phyloP scores from a whole-genome alignment of 35 echinoderm and acorn worm genomes.

The Patiria miniata region DNA sequence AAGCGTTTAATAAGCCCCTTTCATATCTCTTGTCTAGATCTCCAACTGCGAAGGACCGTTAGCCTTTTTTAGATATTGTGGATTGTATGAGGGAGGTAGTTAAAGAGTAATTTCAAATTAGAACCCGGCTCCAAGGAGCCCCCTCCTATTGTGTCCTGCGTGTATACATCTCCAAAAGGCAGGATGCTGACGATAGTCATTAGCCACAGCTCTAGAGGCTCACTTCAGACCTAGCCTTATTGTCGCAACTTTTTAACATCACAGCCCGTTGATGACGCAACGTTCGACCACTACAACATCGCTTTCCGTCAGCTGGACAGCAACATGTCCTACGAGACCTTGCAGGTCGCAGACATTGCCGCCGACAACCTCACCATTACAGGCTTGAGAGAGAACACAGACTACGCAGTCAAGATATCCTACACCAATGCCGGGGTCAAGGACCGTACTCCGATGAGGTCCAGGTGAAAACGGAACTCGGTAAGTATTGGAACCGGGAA shows the following conservation, averaged over 20 bases:
- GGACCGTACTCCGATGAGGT: constrained; percentile 46
- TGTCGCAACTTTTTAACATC: neutral
- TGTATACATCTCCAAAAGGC: no score
- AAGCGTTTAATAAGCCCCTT: no score
- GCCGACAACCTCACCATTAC: constrained; percentile 41
- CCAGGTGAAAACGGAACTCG: constrained; percentile 13
- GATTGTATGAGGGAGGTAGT: no score
- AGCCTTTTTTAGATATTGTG: no score
- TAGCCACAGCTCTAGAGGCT: no score
- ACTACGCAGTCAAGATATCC: constrained; percentile 65
- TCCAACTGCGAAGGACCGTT: no score
- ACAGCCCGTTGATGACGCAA: constrained; percentile 41
- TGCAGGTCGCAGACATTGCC: constrained; percentile 27
- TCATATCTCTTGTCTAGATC: no score
- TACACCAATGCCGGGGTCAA: constrained; percentile 57
- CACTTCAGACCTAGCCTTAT: neutral
- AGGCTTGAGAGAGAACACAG: constrained; percentile 14
- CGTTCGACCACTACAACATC: constrained; percentile 59
- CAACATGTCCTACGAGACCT: constrained; percentile 22
- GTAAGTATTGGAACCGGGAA: constrained; percentile 27
- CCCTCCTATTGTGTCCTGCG: no score
- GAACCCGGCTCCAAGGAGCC: no score
- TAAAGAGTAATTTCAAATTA: no score
- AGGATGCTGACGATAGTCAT: no score
- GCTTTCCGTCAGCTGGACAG: constrained; percentile 29